These are phyloP conservation scores for Andrena praecox DNA, from an alignment of 2,888 invertebrate genomes.

Conservation along the genomic window DNA sequence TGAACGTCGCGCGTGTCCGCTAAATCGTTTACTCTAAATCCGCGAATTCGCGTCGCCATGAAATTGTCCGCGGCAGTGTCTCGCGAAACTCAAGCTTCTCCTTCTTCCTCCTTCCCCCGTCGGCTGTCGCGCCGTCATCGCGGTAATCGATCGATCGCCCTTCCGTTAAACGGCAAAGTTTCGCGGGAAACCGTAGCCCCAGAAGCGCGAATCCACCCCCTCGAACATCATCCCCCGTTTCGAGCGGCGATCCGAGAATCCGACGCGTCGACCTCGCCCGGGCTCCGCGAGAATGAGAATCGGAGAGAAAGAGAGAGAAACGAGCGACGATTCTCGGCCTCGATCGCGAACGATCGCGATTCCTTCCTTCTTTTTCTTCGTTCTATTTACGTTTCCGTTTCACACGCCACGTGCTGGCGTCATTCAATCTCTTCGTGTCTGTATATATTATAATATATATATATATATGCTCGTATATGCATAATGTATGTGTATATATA, in stretches of 20 bases:
- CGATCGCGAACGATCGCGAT: constrained; percentile 42
- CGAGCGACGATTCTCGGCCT: constrained; percentile 13
- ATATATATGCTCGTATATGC: constrained; percentile 44
- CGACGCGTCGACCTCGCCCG: constrained; percentile 1
- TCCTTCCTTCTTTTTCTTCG: not conserved
- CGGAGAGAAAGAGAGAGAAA: constrained; percentile 27
- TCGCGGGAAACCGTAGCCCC: not conserved
- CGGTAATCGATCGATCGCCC: not conserved
- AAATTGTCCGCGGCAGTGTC: constrained; percentile 41
- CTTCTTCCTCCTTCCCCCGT: not conserved
- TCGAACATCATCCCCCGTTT: not conserved
- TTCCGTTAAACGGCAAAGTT: not conserved
- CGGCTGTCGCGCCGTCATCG: constrained; percentile 9
- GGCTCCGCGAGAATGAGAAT: not conserved
- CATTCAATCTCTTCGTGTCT: constrained; percentile 36
- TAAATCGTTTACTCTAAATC: constrained; percentile 69
- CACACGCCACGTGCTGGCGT: constrained; percentile 38
- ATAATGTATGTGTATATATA: constrained; percentile 24
- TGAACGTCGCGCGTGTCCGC: constrained; percentile 74
- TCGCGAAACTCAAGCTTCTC: constrained; percentile 8
- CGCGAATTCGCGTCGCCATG: constrained; percentile 51
- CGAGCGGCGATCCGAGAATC: not conserved
- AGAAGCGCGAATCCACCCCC: not conserved
- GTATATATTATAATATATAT: constrained; percentile 29
- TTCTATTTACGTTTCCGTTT: constrained; percentile 26